phyloP scores from a whole-genome alignment of 2,888 invertebrate species.

The Bedellia somnulentella region DNA sequence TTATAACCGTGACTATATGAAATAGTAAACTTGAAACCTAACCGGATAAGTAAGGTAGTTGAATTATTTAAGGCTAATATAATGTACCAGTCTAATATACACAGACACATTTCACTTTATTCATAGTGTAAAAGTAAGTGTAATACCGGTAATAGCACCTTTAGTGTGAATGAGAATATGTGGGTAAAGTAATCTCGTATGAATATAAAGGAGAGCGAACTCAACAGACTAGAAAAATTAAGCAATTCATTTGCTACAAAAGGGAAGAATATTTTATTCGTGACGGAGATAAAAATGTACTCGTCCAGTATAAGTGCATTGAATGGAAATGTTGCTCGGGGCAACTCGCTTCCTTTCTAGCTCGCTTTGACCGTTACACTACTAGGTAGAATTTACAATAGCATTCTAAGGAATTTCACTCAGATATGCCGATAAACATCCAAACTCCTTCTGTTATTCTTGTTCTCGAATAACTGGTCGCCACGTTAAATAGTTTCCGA shows the following conservation, averaged over 20 bases:
- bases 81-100: too few species aligned
- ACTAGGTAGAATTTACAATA: too few species aligned
- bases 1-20: too few species aligned
- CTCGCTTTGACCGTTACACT: neutral
- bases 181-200: too few species aligned
- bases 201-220: too few species aligned
- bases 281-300: conserved; percentile 40
- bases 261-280: conserved; percentile 49
- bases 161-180: too few species aligned
- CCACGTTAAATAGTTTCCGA: conserved; percentile 50
- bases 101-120: too few species aligned
- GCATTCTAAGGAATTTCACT: conserved; percentile 11
- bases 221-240: conserved; percentile 4
- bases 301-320: conserved; percentile 38
- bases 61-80: too few species aligned
- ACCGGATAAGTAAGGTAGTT: too few species aligned
- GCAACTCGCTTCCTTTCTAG: conserved; percentile 22
- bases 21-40: too few species aligned
- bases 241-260: conserved; percentile 42
- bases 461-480: conserved; percentile 23
- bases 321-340: conserved; percentile 39
- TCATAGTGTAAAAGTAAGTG: too few species aligned
- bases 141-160: too few species aligned
- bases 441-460: conserved; percentile 29
- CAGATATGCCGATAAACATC: conserved; percentile 53